Evolutionary conservation across 35 echinoderm and acorn worm genomes (phyloP).

Genomic region (Apostichopus parvimensis): DNA sequence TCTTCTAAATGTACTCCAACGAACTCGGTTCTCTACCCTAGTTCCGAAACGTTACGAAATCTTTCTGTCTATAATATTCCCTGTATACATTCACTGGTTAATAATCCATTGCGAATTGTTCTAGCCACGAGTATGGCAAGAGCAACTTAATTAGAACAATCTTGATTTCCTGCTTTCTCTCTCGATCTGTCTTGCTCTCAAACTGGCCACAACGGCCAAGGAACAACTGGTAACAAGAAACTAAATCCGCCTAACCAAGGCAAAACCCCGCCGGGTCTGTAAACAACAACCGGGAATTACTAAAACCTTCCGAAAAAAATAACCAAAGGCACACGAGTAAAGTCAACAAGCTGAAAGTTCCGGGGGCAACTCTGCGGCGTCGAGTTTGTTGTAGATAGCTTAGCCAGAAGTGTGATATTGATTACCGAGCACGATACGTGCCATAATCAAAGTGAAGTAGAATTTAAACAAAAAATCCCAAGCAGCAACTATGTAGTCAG

Average conservation of each 20-base stretch:
- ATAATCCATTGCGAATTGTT: no score
- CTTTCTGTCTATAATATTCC: no score
- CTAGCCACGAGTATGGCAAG: no score
- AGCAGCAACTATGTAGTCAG: no score
- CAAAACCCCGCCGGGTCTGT: neutral
- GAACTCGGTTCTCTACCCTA: no score
- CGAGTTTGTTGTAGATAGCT: neutral
- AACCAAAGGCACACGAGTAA: neutral
- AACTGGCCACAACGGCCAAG: neutral
- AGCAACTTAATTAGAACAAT: neutral
- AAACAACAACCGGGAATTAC: conserved; percentile 13
- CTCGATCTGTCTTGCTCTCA: neutral
- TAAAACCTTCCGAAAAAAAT: no score
- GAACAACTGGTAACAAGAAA: neutral
- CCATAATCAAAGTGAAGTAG: neutral
- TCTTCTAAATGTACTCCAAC: no score
- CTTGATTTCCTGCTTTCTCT: neutral
- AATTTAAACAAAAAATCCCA: no score
- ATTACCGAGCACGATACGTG: neutral
- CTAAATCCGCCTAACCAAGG: neutral
- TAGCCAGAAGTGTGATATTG: neutral
- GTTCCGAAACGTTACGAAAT: no score
- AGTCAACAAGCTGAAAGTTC: conserved; percentile 26
- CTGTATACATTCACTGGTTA: no score
- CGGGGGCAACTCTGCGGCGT: neutral